A percentile compares a stretch with the other conserved stretches of the same genome.
phyloP scores from a whole-genome alignment of 2,113 vertebrate genomes.

The Lanius ludovicianus region DNA sequence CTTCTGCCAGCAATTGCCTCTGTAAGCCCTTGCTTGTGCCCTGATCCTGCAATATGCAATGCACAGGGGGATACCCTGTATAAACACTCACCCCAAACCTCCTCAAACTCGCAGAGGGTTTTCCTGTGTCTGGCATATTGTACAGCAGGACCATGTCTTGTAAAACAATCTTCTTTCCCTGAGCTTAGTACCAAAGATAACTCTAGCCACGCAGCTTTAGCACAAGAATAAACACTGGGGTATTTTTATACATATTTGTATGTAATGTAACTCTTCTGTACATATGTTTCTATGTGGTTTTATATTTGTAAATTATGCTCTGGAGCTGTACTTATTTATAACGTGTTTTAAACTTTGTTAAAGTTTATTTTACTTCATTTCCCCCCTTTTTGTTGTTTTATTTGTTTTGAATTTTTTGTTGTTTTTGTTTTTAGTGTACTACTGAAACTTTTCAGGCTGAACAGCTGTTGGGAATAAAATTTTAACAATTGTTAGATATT shows the following conservation, averaged over 20 bases:
- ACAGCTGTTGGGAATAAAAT: constrained; percentile 64
- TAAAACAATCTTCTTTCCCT: background rate
- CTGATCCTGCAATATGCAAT: background rate
- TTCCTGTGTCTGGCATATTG: background rate
- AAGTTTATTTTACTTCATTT: constrained; percentile 37
- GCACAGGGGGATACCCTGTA: background rate
- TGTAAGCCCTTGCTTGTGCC: constrained; percentile 24
- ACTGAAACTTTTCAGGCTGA: constrained; percentile 51
- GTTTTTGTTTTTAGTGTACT: constrained; percentile 40
- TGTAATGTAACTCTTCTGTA: constrained; percentile 69
- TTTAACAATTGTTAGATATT: constrained; percentile 45
- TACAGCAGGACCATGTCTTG: background rate
- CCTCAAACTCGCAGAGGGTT: background rate
- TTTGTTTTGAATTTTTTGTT: constrained; percentile 32
- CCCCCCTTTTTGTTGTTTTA: background rate
- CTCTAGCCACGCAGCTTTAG: constrained; percentile 59
- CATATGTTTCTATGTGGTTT: constrained; percentile 74
- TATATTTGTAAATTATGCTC: constrained; percentile 79
- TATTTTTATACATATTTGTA: constrained; percentile 70
- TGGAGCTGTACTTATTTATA: constrained; percentile 80
- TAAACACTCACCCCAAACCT: background rate
- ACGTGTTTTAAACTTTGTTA: constrained; percentile 61
- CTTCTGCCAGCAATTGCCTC: constrained; percentile 17
- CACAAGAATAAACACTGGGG: constrained; percentile 35
- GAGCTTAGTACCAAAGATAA: constrained; percentile 71